phyloP scores from a whole-genome alignment of 2,113 vertebrate genomes.

The Pholis gunnellus region DNA sequence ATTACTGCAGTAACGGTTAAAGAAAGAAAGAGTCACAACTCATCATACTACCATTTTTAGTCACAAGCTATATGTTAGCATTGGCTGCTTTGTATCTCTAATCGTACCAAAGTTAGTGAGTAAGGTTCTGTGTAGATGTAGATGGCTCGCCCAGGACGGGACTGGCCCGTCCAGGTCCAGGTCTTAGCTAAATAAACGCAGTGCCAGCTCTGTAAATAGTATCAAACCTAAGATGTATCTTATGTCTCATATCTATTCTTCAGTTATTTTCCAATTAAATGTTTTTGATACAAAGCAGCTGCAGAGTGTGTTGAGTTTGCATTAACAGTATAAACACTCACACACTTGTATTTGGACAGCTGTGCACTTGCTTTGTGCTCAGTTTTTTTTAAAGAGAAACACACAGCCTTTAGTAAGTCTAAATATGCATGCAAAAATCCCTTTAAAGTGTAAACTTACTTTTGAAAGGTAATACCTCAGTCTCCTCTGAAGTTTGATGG shows the following conservation, averaged over 20 bases:
- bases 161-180: not conserved
- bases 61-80: not conserved
- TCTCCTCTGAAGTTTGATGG: conserved; percentile 39
- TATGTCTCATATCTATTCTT: not conserved
- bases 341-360: not conserved
- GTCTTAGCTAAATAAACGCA: not conserved
- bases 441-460: not conserved
- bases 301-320: not conserved
- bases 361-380: not conserved
- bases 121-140: not conserved
- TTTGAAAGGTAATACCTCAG: conserved; percentile 52
- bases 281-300: not conserved
- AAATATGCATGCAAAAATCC: not conserved
- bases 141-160: not conserved
- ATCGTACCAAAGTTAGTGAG: not conserved
- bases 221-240: not conserved
- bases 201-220: not conserved
- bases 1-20: not conserved
- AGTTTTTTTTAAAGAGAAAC: not conserved
- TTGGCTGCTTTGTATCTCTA: not conserved
- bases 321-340: not conserved
- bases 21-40: not conserved
- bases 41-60: not conserved
- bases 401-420: not conserved
- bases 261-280: not conserved